Evolutionary conservation across 2,113 vertebrate species (phyloP).

Genomic region (Cottus gobio): DNA sequence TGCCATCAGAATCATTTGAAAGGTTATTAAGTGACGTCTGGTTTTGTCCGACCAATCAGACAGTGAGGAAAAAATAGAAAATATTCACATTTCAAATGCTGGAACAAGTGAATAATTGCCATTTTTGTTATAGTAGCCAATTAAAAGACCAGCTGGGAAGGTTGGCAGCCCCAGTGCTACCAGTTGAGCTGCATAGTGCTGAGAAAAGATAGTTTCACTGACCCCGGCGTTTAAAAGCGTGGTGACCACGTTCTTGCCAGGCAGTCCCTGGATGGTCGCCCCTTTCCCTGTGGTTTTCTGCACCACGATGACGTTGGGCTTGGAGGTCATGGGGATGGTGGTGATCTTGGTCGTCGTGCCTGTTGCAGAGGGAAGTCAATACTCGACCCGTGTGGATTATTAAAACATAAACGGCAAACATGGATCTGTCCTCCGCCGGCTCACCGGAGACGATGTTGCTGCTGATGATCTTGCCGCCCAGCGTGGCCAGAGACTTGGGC

Average conservation of each 20-base stretch:
- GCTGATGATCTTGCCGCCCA: constrained; percentile 98
- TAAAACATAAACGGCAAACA: too few species aligned
- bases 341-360: constrained; percentile 99
- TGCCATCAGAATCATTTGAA: not conserved
- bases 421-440: constrained; percentile 8
- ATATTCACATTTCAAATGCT: not conserved
- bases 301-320: constrained; percentile 99
- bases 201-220: constrained; percentile 61
- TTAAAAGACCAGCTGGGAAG: not conserved
- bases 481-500: constrained; percentile 94
- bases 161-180: not conserved
- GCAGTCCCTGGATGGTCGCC: constrained; percentile 95
- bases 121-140: not conserved
- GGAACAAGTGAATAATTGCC: not conserved
- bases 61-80: not conserved
- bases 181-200: not conserved
- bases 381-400: too few species aligned
- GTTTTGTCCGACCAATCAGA: not conserved
- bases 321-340: constrained; percentile 98
- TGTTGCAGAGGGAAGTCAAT: constrained; percentile 57
- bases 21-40: too few species aligned
- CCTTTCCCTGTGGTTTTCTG: constrained; percentile 98
- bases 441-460: constrained; percentile 97
- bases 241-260: constrained; percentile 97
- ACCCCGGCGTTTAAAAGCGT: constrained; percentile 96